phyloP scores from a whole-genome alignment of 2,797 vertebrate genomes.

The Scolopax bukidnonensis region DNA sequence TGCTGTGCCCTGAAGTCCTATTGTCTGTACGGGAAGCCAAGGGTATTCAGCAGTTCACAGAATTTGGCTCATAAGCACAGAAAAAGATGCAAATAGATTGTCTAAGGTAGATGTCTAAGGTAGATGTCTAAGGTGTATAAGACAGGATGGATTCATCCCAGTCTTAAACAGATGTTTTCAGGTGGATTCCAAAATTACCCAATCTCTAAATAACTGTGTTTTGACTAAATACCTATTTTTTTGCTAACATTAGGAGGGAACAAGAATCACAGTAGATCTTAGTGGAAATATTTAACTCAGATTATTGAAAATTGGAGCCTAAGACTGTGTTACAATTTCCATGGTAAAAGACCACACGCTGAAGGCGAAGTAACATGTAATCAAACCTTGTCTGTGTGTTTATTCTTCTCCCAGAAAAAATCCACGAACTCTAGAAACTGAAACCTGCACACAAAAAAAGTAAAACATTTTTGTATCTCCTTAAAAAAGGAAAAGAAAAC shows the following conservation, averaged over 20 bases:
- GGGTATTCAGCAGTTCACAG: not conserved
- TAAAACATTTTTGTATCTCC: not conserved
- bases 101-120: not conserved
- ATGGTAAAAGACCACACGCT: not conserved
- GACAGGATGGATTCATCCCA: not conserved
- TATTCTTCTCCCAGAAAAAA: not conserved
- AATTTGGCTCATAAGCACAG: not conserved
- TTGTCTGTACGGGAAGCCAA: not conserved
- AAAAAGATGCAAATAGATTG: not conserved
- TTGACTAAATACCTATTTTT: not conserved
- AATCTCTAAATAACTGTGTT: not conserved
- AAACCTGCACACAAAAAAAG: not conserved
- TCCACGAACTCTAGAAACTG: not conserved
- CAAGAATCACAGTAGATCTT: not conserved
- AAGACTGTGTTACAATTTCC: accelerated
- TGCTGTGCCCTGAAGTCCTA: not conserved
- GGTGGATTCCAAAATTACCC: not conserved
- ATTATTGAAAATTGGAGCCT: not conserved
- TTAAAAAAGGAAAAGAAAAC: not conserved
- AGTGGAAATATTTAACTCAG: not conserved
- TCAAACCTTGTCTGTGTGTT: not conserved
- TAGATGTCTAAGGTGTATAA: not conserved
- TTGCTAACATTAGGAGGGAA: not conserved
- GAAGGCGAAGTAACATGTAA: not conserved
- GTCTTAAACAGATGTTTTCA: not conserved